A percentile compares a stretch with the other conserved stretches of the same genome.
Evolutionary conservation across 2,113 vertebrate genomes (phyloP).

Genomic region (Poicephalus meyeri): DNA sequence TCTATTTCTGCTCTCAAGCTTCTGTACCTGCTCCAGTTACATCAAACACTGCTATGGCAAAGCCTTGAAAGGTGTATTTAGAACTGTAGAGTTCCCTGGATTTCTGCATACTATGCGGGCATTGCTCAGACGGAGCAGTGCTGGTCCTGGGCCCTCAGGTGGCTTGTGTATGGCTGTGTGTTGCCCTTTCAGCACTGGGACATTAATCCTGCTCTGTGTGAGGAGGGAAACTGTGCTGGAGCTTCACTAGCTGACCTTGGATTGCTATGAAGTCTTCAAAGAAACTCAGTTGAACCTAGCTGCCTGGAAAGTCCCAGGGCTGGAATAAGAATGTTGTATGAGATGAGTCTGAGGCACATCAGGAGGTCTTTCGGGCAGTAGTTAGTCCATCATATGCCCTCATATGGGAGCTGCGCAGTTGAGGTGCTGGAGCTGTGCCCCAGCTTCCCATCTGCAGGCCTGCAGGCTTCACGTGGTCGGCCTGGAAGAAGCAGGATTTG

Average conservation of each 20-base stretch:
- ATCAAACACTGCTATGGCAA: background rate
- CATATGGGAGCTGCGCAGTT: background rate
- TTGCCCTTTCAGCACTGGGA: background rate
- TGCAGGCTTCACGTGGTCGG: background rate
- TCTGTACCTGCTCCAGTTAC: background rate
- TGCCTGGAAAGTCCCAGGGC: background rate
- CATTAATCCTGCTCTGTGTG: background rate
- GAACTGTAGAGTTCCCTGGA: background rate
- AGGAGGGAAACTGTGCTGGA: background rate
- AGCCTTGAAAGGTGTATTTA: background rate
- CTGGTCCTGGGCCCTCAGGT: background rate
- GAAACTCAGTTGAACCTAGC: background rate
- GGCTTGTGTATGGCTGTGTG: accelerated
- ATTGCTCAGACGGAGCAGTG: background rate
- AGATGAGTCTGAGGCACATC: background rate
- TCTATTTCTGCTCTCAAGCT: background rate
- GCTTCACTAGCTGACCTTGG: background rate
- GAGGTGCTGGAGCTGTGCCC: background rate
- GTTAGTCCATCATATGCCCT: background rate
- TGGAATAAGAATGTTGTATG: background rate
- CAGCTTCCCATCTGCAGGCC: background rate
- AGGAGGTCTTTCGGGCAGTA: background rate
- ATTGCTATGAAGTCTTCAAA: background rate
- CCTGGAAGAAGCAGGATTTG: background rate
- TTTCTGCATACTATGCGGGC: background rate